These are phyloP conservation scores for Pachycephus smyrnensis DNA, from an alignment of 2,888 invertebrate species.

Conservation along the genomic window DNA sequence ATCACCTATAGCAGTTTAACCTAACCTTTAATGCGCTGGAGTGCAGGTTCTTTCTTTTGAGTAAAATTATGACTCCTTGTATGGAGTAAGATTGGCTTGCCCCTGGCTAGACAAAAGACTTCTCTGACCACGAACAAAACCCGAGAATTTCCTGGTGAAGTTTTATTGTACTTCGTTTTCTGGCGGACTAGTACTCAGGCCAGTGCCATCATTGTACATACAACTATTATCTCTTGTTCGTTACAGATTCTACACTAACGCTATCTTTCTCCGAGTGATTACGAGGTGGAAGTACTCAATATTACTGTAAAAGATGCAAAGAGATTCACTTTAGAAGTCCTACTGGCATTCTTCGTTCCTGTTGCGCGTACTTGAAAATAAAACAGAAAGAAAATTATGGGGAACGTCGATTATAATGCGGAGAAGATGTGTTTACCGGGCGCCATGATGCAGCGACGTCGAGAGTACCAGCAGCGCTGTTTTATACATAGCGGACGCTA, in stretches of 20 bases:
- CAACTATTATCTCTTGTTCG: background rate
- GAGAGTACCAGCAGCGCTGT: background rate
- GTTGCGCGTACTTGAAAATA: background rate
- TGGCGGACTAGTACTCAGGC: background rate
- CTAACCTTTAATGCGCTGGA: background rate
- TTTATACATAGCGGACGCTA: background rate
- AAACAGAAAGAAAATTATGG: background rate
- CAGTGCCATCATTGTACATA: background rate
- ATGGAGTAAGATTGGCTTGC: conserved; percentile 3
- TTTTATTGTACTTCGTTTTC: background rate
- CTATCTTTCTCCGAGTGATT: background rate
- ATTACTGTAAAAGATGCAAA: background rate
- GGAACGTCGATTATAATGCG: background rate
- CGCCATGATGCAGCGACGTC: background rate
- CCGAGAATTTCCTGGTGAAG: background rate
- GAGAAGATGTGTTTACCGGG: background rate
- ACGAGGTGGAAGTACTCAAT: background rate
- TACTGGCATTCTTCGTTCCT: background rate
- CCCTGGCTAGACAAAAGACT: background rate
- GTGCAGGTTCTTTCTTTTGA: conserved; percentile 1
- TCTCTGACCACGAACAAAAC: background rate
- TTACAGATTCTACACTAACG: background rate
- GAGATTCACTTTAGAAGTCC: background rate
- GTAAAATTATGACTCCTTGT: conserved; percentile 7
- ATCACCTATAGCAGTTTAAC: background rate